These are phyloP conservation scores for Natrix natrix DNA, from an alignment of 2,797 vertebrate genomes.

Conservation along the genomic window DNA sequence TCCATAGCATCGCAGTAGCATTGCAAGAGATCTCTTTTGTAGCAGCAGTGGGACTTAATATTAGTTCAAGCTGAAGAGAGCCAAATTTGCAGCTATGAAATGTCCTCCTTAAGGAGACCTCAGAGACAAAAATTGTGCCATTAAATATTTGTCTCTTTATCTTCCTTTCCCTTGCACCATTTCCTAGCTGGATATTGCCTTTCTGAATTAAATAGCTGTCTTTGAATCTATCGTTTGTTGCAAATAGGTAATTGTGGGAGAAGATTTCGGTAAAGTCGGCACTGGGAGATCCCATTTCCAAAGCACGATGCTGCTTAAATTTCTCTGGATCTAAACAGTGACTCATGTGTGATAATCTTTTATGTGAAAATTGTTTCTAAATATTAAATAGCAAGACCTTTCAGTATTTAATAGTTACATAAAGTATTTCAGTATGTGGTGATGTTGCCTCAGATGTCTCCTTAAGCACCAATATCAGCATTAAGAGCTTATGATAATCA, in stretches of 20 bases:
- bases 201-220: neutral
- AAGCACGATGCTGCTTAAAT: neutral
- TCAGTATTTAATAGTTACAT: neutral
- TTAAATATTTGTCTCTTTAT: neutral
- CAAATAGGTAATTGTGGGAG: neutral
- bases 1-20: neutral
- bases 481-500: slow-evolving; percentile 24
- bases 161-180: neutral
- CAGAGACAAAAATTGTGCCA: neutral
- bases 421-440: neutral
- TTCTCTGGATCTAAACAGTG: neutral
- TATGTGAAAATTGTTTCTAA: neutral
- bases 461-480: neutral
- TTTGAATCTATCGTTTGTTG: neutral
- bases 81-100: neutral
- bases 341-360: neutral
- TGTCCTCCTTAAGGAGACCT: neutral
- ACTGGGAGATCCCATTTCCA: neutral
- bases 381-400: neutral
- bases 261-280: neutral
- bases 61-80: neutral
- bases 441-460: neutral
- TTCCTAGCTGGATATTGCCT: neutral
- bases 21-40: neutral
- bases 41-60: neutral